These are phyloP conservation scores for Heteractis magnifica DNA, from an alignment of 92 coral and sea anemone genomes.

Conservation along the genomic window DNA sequence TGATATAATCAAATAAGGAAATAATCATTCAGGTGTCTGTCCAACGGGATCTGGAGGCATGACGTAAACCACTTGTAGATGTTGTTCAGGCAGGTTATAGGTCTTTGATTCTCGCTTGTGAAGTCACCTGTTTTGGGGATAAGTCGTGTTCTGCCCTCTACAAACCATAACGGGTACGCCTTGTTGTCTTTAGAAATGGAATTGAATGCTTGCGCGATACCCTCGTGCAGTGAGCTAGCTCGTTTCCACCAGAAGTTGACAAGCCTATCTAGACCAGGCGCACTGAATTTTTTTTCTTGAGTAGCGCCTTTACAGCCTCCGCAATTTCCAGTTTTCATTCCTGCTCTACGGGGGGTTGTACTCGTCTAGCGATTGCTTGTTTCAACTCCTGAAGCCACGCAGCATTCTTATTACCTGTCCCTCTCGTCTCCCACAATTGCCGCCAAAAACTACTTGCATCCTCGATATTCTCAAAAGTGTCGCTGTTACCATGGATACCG, in stretches of 20 bases:
- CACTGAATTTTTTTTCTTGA: slow-evolving; percentile 10
- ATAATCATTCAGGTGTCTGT: slow-evolving; percentile 43
- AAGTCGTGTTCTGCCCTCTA: slow-evolving; percentile 38
- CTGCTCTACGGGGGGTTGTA: slow-evolving; percentile 14
- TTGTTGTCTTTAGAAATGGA: slow-evolving; percentile 10
- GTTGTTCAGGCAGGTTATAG: slow-evolving; percentile 53
- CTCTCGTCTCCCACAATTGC: no score
- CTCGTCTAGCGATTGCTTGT: slow-evolving; percentile 19
- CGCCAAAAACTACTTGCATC: no score
- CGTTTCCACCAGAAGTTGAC: slow-evolving; percentile 33
- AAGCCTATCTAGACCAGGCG: no score
- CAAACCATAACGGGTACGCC: slow-evolving; percentile 39
- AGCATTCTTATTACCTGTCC: slow-evolving; percentile 20
- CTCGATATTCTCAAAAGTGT: slow-evolving; percentile 14
- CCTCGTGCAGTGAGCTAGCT: slow-evolving; percentile 33
- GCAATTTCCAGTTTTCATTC: neutral
- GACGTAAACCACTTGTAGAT: slow-evolving; percentile 49
- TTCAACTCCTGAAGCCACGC: slow-evolving; percentile 28
- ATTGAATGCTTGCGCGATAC: neutral
- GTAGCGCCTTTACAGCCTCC: no score
- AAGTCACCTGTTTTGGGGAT: slow-evolving; percentile 42
- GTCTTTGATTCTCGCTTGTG: slow-evolving; percentile 48
- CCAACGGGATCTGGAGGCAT: slow-evolving; percentile 43
- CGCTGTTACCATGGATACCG: neutral
- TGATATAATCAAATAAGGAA: slow-evolving; percentile 30